Conservation (phyloP, 2,797 vertebrate genomes). For the Karalla daura region DNA sequence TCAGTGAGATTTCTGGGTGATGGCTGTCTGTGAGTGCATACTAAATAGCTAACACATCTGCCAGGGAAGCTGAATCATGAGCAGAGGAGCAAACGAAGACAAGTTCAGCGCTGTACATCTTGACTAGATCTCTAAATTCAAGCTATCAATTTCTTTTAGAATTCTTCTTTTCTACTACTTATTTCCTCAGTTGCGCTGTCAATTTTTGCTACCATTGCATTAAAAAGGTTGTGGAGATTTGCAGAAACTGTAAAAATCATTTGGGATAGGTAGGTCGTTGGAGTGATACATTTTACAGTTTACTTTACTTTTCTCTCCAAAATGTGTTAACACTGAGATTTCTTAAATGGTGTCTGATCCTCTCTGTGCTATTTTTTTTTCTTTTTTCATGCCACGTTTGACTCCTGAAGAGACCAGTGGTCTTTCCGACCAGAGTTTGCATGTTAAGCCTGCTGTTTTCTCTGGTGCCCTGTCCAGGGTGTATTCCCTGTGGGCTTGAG, state of each 20-base stretch:
- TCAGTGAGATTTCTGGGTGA: slow-evolving; percentile 23
- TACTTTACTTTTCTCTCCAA: background rate
- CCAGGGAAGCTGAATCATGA: background rate
- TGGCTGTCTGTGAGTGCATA: slow-evolving; percentile 6
- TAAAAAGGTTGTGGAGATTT: background rate
- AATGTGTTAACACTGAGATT: background rate
- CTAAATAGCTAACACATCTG: slow-evolving; percentile 9
- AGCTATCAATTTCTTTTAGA: background rate
- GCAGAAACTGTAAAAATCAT: background rate
- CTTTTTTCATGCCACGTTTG: too few species aligned
- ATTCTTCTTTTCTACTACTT: background rate
- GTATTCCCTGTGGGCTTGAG: too few species aligned
- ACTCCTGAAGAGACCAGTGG: too few species aligned
- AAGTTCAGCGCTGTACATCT: background rate
- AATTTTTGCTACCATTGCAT: background rate
- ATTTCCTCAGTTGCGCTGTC: background rate
- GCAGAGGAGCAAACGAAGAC: background rate
- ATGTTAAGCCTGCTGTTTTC: too few species aligned
- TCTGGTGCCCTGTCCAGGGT: too few species aligned
- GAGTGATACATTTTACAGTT: background rate
- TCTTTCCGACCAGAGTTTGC: too few species aligned
- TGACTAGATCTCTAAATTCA: background rate
- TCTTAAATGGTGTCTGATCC: background rate
- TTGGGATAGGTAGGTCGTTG: background rate
- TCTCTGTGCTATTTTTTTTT: background rate